phyloP scores from a whole-genome alignment of 1,140 invertebrate species.

The Venturia canescens region DNA sequence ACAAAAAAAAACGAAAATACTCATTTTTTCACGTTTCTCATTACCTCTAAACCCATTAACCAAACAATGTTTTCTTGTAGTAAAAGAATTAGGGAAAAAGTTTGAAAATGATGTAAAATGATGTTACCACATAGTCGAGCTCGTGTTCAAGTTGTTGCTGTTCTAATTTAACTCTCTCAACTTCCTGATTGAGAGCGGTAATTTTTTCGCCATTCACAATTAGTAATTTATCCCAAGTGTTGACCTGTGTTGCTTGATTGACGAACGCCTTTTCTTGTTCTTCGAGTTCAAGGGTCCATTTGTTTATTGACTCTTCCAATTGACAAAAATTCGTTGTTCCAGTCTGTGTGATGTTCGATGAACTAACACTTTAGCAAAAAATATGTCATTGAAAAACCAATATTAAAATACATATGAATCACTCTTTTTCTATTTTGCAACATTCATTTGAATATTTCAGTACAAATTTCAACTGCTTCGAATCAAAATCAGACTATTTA shows the following conservation, averaged over 20 bases:
- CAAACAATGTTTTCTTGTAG: too few relatives aligned
- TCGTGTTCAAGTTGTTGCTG: conserved; percentile 94
- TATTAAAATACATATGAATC: too few relatives aligned
- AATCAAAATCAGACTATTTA: too few relatives aligned
- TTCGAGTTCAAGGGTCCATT: conserved; percentile 95
- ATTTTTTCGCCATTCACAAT: conserved; percentile 96
- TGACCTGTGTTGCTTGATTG: conserved; percentile 95
- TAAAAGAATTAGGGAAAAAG: too few relatives aligned
- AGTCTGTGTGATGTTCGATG: conserved; percentile 71
- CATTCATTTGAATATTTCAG: too few relatives aligned
- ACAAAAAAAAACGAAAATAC: too few relatives aligned
- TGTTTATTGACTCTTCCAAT: conserved; percentile 95
- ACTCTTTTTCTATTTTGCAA: too few relatives aligned
- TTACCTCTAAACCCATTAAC: too few relatives aligned
- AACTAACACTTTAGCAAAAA: conserved; percentile 69
- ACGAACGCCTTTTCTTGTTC: conserved; percentile 96
- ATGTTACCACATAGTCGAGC: conserved; percentile 90
- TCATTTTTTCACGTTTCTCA: too few relatives aligned
- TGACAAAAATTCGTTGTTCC: conserved; percentile 89
- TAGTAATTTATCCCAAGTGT: conserved; percentile 94
- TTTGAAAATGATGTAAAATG: not conserved
- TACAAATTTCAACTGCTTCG: too few relatives aligned
- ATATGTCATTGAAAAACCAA: conserved; percentile 40
- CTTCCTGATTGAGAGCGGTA: conserved; percentile 88
- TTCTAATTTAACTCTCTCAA: conserved; percentile 91